These are phyloP conservation scores for Elysia crispata DNA, from an alignment of 2,888 invertebrate genomes.

Conservation along the genomic window DNA sequence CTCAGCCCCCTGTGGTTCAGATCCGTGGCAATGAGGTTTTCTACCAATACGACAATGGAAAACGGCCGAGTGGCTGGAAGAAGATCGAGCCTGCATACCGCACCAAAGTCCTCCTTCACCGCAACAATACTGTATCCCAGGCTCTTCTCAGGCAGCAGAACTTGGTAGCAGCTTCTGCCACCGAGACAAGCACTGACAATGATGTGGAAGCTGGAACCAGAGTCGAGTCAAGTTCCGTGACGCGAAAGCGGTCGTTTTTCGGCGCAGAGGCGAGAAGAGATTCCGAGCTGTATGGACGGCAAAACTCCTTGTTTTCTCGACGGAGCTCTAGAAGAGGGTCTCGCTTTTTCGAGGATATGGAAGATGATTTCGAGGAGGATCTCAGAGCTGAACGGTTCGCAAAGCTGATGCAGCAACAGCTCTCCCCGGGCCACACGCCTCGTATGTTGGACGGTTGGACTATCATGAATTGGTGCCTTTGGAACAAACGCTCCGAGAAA, in stretches of 20 bases:
- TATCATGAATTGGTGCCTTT: constrained; percentile 39
- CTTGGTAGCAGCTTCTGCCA: too few relatives aligned
- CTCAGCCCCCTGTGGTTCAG: constrained; percentile 18
- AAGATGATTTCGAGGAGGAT: neutral
- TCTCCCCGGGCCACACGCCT: constrained; percentile 36
- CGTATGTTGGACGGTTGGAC: constrained; percentile 39
- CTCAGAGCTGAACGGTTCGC: neutral
- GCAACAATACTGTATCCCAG: constrained; percentile 21
- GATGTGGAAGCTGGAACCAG: too few relatives aligned
- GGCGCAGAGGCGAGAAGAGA: neutral
- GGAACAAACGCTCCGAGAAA: constrained; percentile 20
- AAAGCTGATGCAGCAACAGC: neutral
- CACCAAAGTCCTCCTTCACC: constrained; percentile 29
- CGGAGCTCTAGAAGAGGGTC: constrained; percentile 22
- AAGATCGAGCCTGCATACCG: constrained; percentile 29
- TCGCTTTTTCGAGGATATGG: constrained; percentile 17
- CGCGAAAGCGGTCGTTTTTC: too few relatives aligned
- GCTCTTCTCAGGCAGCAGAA: neutral
- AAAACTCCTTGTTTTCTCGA: neutral
- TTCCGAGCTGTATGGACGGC: neutral
- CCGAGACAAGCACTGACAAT: too few relatives aligned
- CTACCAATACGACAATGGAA: constrained; percentile 27
- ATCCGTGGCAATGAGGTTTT: constrained; percentile 27
- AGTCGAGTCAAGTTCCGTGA: too few relatives aligned
- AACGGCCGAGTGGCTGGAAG: constrained; percentile 14